Evolutionary conservation across 2,113 vertebrate genomes (phyloP).

Genomic region (Heterotilapia buettikoferi): DNA sequence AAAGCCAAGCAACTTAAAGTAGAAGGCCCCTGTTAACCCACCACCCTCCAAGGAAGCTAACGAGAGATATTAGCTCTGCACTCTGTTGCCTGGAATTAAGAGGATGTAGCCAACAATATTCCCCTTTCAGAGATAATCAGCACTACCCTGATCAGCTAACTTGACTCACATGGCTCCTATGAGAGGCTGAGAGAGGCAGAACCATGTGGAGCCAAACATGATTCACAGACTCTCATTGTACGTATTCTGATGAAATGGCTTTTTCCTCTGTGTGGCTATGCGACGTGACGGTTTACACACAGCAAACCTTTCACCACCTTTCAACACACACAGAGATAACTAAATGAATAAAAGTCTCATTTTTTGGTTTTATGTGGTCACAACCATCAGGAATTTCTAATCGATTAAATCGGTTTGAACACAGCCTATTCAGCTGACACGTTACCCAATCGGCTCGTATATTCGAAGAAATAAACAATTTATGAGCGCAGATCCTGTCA

Average conservation of each 20-base stretch:
- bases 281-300: neutral
- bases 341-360: neutral
- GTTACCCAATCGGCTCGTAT: neutral
- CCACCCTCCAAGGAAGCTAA: neutral
- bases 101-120: conserved; percentile 50
- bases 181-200: conserved; percentile 17
- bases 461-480: neutral
- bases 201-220: neutral
- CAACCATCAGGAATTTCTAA: neutral
- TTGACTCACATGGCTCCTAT: conserved; percentile 65
- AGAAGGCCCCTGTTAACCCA: neutral
- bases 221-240: conserved; percentile 32
- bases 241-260: conserved; percentile 8
- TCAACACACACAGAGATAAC: neutral
- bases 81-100: conserved; percentile 9
- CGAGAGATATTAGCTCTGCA: neutral
- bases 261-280: neutral
- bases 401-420: neutral
- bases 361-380: neutral
- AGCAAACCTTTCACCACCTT: neutral
- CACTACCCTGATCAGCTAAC: conserved; percentile 62
- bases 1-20: neutral
- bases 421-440: neutral
- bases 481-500: neutral
- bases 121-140: conserved; percentile 60